These are phyloP conservation scores for Anneissia japonica DNA, from an alignment of 35 echinoderm and acorn worm genomes.

Conservation along the genomic window DNA sequence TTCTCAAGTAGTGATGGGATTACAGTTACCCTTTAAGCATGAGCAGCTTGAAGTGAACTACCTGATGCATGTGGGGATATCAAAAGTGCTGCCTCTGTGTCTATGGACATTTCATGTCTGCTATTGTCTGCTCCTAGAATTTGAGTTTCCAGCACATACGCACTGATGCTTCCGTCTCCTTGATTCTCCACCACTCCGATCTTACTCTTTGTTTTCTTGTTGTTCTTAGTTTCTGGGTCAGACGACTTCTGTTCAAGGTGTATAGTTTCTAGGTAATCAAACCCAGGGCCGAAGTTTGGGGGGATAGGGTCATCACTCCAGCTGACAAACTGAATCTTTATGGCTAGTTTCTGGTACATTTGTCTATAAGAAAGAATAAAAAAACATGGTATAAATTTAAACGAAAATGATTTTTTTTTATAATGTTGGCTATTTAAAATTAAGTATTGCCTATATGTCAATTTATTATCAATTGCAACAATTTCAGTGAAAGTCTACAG, in stretches of 20 bases:
- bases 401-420: neutral
- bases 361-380: conserved; percentile 18
- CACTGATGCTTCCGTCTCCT: neutral
- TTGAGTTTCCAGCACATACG: neutral
- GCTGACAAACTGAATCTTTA: conserved; percentile 48
- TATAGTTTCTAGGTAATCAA: conserved; percentile 44
- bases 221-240: neutral
- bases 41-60: neutral
- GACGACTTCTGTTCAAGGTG: neutral
- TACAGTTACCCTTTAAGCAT: too few relatives aligned
- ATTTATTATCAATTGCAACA: neutral
- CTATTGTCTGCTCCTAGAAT: neutral
- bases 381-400: neutral
- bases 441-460: neutral
- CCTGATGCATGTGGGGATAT: neutral
- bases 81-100: neutral
- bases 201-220: neutral
- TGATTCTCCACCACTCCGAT: too few relatives aligned
- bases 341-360: conserved; percentile 40
- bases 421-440: neutral
- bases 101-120: neutral
- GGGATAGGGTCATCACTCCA: conserved; percentile 94
- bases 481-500: neutral
- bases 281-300: conserved; percentile 73
- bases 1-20: too few relatives aligned